Evolutionary conservation across 2,888 invertebrate species (phyloP).

Genomic region (Heliconius hortense): DNA sequence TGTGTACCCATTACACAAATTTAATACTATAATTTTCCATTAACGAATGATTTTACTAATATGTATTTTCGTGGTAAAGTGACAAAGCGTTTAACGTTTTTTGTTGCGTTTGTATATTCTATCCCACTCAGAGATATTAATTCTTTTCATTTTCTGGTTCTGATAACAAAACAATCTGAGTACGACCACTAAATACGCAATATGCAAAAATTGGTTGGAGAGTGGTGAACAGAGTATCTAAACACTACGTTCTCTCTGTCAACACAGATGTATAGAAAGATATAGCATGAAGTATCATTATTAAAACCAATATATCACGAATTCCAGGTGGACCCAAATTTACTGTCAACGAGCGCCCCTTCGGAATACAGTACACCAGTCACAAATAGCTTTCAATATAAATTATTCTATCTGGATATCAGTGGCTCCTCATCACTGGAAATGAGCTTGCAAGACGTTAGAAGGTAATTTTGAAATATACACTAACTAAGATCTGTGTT

Average conservation of each 20-base stretch:
- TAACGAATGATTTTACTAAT: too few species aligned
- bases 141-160: neutral
- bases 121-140: neutral
- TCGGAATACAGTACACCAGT: slow-evolving; percentile 78
- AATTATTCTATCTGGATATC: slow-evolving; percentile 88
- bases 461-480: slow-evolving; percentile 76
- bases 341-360: slow-evolving; percentile 72
- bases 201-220: too few species aligned
- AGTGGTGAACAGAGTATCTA: too few species aligned
- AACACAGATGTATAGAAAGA: too few species aligned
- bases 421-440: slow-evolving; percentile 87
- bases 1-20: too few species aligned
- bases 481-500: slow-evolving; percentile 2
- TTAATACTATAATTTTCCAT: too few species aligned
- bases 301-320: neutral
- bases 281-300: neutral
- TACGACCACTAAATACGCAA: too few species aligned
- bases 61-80: too few species aligned
- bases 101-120: too few species aligned
- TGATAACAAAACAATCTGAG: neutral
- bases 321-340: slow-evolving; percentile 74
- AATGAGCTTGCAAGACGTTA: slow-evolving; percentile 86
- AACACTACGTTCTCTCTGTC: too few species aligned
- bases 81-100: too few species aligned
- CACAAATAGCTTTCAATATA: slow-evolving; percentile 89